Evolutionary conservation across 2,113 vertebrate genomes (phyloP), one percentile per base, ranked within the genome.

Genomic region (Grallaria varia): DNA sequence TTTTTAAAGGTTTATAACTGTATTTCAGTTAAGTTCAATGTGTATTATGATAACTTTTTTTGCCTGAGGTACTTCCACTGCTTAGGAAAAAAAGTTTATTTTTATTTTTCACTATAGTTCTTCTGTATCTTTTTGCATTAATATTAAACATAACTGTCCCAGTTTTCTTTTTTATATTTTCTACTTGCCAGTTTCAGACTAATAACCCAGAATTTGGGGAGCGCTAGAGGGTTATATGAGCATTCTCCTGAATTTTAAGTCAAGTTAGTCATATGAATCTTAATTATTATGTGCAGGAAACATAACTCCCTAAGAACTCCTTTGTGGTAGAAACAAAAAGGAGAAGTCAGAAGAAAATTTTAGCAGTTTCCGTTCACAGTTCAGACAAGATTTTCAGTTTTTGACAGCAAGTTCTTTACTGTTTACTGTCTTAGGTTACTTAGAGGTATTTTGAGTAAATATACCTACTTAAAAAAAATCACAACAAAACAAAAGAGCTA

Each of bases 51-150:
- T 94, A 84, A 94, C 55, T 94, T 95, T 76, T 79, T 79, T 88
- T 93, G 72, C 94, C 94, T 96, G 79, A 96, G 66, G 89, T 75
- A 92, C 40, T 96, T 95, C 72, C 55, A 95, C 42, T 92, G 37
- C 74, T 71, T 44, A 93, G 72, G 78, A 97, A 97, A 97, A 93
- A 97, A 97, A 87, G 49, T 74, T 80, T 96, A 91, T 94, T 95
- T 94, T 95, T 93, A 87, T 96, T 96, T 97, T 96, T 87, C 63
- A 83, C 44, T 86, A 24, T 37, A 95, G 64, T 90, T 63, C 73
- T 83, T 90, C 90, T 84, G 68, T 94, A 96, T 79, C 49, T 91
- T 87, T 85, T 89, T 95, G 67, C 95, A 95, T 96, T 96, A 96
- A 94, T 96, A 94, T 94, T 92, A 86, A 91, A 93, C 66, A 71